These are phyloP conservation scores for Microplitis manilae DNA, from an alignment of 2,888 invertebrate genomes.

Conservation along the genomic window DNA sequence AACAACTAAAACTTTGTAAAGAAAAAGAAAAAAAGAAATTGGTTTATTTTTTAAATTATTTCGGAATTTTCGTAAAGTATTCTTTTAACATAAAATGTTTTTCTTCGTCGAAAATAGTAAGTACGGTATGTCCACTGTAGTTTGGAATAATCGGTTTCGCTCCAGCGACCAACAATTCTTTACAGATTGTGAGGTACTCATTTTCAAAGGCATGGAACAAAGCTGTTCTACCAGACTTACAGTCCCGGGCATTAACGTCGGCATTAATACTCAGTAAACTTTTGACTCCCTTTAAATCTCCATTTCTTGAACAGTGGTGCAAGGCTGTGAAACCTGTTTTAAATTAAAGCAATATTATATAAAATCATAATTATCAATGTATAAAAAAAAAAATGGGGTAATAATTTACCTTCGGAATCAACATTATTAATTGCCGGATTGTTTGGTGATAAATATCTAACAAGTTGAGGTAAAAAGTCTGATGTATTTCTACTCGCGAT, in stretches of 20 bases:
- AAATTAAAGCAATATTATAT: conserved; percentile 17
- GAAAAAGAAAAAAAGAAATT: too few species aligned
- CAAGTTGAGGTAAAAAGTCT: conserved; percentile 52
- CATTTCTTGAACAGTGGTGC: conserved; percentile 62
- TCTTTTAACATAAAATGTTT: conserved; percentile 52
- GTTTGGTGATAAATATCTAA: conserved; percentile 46
- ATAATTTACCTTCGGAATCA: conserved; percentile 56
- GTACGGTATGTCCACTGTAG: conserved; percentile 61
- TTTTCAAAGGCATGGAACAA: conserved; percentile 66
- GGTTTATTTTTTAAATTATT: background rate
- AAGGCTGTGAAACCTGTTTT: conserved; percentile 61
- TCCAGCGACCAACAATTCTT: conserved; percentile 53
- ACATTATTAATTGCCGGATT: conserved; percentile 51
- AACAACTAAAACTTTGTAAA: too few species aligned
- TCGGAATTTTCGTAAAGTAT: background rate
- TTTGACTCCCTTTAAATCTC: conserved; percentile 54
- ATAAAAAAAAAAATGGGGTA: background rate
- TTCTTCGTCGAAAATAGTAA: conserved; percentile 55
- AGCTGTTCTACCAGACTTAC: conserved; percentile 64
- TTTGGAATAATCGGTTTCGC: conserved; percentile 58
- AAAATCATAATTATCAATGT: background rate
- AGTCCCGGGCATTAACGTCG: conserved; percentile 60
- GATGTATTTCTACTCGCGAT: conserved; percentile 60
- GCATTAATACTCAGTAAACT: conserved; percentile 56
- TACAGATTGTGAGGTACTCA: conserved; percentile 49